These are phyloP conservation scores for Bradypus variegatus DNA, from an alignment of 2,797 vertebrate genomes.

Conservation along the genomic window DNA sequence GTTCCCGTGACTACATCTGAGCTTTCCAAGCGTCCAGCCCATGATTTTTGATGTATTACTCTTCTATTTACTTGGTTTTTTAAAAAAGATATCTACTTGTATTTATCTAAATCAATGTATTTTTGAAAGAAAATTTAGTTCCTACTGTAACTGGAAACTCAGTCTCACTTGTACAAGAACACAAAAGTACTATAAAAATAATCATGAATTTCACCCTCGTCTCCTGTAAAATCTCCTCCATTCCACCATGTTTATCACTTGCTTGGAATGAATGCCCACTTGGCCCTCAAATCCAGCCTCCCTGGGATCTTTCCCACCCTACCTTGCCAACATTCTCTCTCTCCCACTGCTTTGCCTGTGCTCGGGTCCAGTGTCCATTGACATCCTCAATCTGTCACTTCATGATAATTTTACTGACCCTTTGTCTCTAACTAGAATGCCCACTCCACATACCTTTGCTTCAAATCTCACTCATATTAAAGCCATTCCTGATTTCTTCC, in stretches of 20 bases:
- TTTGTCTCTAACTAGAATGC: not conserved
- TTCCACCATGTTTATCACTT: not conserved
- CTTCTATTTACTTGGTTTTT: not conserved
- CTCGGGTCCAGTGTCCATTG: not conserved
- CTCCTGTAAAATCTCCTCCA: not conserved
- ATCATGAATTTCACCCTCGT: not conserved
- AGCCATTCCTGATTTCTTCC: not conserved
- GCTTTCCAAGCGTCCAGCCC: not conserved
- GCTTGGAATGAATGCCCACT: not conserved
- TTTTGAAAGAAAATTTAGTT: not conserved
- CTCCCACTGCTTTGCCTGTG: not conserved
- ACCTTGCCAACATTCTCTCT: not conserved
- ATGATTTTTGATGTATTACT: not conserved
- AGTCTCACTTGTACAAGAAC: not conserved
- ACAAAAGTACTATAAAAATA: not conserved
- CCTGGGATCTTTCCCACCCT: not conserved
- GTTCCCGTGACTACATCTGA: not conserved
- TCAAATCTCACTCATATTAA: not conserved
- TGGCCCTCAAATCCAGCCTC: not conserved
- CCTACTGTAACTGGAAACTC: not conserved
- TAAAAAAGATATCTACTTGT: not conserved
- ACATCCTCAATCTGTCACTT: not conserved
- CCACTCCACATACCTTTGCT: not conserved
- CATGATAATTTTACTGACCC: not conserved
- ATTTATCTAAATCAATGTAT: not conserved